Percentiles rank a stretch among this genome's conserved stretches.
Evolutionary conservation across 2,888 invertebrate species (phyloP).

Genomic region (Chromoteleia sp.): DNA sequence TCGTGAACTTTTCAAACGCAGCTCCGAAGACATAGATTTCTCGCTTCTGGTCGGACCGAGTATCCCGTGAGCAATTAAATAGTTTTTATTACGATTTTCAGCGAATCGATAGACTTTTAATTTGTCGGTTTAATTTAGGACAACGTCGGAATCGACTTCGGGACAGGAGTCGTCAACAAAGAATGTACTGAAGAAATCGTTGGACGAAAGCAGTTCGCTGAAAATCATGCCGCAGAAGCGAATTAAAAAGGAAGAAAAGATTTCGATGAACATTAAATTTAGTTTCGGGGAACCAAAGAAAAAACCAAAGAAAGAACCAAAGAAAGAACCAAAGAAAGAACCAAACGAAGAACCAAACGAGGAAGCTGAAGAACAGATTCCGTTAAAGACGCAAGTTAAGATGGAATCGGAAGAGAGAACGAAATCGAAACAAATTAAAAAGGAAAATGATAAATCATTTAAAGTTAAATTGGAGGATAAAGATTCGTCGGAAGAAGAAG

Average conservation of each 20-base stretch:
- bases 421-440: constrained; percentile 15
- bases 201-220: constrained; percentile 31
- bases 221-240: constrained; percentile 29
- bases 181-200: constrained; percentile 3
- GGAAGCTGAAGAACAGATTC: too few relatives aligned
- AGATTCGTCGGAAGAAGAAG: constrained; percentile 36
- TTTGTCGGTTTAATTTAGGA: constrained; percentile 27
- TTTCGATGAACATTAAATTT: neutral
- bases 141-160: constrained; percentile 34
- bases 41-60: constrained; percentile 73
- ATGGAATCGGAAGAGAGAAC: constrained; percentile 1
- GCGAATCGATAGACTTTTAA: too few relatives aligned
- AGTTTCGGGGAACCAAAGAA: neutral
- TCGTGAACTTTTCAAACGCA: constrained; percentile 88
- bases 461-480: constrained; percentile 55
- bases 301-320: neutral
- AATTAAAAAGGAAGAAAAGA: constrained; percentile 21
- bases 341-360: neutral
- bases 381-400: neutral
- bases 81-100: neutral
- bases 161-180: constrained; percentile 20
- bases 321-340: neutral
- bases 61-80: constrained; percentile 28
- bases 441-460: constrained; percentile 27
- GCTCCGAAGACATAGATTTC: constrained; percentile 79